Evolutionary conservation across 1,140 invertebrate species (phyloP).

Genomic region (Drosophila mayri): DNA sequence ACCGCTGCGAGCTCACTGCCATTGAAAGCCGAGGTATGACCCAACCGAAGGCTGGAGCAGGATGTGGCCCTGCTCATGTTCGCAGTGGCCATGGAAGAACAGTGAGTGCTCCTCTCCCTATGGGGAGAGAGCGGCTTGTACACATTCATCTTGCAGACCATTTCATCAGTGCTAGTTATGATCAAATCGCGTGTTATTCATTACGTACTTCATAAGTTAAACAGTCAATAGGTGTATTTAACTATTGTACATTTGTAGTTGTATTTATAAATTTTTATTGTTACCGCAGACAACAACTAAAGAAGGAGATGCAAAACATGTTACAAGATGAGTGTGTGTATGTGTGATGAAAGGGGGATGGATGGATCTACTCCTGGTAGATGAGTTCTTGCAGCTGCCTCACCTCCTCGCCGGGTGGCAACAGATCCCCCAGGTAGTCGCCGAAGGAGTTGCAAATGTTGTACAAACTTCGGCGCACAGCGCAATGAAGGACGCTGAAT

Average conservation of each 20-base stretch:
- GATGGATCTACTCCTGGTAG: constrained; percentile 84
- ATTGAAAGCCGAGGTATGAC: constrained; percentile 39
- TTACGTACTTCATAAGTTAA: constrained; percentile 60
- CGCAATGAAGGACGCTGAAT: constrained; percentile 87
- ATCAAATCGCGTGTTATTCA: constrained; percentile 59
- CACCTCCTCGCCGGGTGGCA: constrained; percentile 86
- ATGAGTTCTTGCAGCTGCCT: constrained; percentile 85
- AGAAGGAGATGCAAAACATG: constrained; percentile 54
- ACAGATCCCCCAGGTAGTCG: constrained; percentile 89
- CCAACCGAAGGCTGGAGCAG: constrained; percentile 29
- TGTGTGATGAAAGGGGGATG: neutral
- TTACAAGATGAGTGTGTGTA: constrained; percentile 36
- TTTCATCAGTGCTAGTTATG: constrained; percentile 45
- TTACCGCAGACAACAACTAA: constrained; percentile 66
- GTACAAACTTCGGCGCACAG: constrained; percentile 91
- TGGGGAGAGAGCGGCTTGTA: constrained; percentile 17
- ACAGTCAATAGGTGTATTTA: constrained; percentile 70
- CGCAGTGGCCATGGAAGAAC: constrained; percentile 51
- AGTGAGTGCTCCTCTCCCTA: constrained; percentile 14
- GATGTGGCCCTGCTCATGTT: constrained; percentile 59
- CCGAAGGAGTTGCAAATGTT: constrained; percentile 89
- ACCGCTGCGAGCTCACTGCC: constrained; percentile 14
- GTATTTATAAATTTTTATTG: constrained; percentile 83
- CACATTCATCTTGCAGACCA: constrained; percentile 40
- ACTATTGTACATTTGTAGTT: constrained; percentile 66